Base-by-base conservation (phyloP, 1,140 invertebrate species). In the Anastatus disparis region DNA sequence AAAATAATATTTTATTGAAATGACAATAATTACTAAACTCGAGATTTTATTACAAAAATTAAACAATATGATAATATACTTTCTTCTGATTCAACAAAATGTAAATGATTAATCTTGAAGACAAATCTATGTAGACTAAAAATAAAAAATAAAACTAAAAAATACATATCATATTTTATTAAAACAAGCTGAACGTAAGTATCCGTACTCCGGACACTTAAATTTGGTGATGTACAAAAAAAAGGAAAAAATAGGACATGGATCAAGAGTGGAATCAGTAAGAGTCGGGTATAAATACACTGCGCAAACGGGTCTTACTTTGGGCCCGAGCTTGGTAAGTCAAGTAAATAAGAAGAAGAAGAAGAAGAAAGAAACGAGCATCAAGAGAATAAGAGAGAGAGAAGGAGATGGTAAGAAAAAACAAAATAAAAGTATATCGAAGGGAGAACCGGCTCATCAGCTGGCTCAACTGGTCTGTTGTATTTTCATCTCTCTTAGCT, bases 391-490 rank as follows among this genome's bases (percentile, higher is more conserved):
- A 62, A 13, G n/a, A 63, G 52, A 64, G 64, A 50, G 50, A 67
- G 24, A 29, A 35, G 63, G 24, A 66, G 46, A 31, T 55, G 53
- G 65, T 63, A 55, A 24, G 31, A 59, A 67, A 67, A 72, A 66
- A 38, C 29, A 70, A 80, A 82, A 84, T 75, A 83, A 84, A 82
- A 84, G 78, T 79, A 70, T 78, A 82, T 80, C 77, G 79, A 58
- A 24, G 55, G 12, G 75, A 81, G 80, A 83, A 84, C 81, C 83
- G 76, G 82, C 81, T 84, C 83, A 83, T 84, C 83, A 84, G 82
- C 83, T 84, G 82, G 82, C 75, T 72, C 77, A 75, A 84, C 82
- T 83, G 81, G 83, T 83, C 81, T 81, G 78, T 83, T 80, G 76
- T 81, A 69, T 75, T 71, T 66, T 56, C 22, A 50, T 78, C 74